Base-by-base conservation (phyloP, 2,888 invertebrate species). In the Drosophila anomelani region DNA sequence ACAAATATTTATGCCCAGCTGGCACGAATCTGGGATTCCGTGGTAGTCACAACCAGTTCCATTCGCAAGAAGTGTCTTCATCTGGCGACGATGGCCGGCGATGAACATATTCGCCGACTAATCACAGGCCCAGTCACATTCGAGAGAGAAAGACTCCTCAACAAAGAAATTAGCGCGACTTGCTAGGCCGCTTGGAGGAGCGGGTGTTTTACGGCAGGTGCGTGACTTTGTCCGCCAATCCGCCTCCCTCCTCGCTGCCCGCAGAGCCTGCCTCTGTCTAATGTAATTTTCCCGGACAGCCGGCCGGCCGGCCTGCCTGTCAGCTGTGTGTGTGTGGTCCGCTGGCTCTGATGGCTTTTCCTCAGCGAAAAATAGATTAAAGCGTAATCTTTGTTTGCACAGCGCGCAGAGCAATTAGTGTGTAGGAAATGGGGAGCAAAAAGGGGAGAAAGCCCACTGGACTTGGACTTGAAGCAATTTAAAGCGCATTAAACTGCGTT, bases 311-410 rank as follows among this genome's bases (percentile, higher is more conserved):
- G 49, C 32, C 2, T 56, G 67, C 62, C 59, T 54, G 47, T 55
- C 2, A 15, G 44, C 47, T 29, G 47, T 46, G 47, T 46, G 73
- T 76, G 63, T 70, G 67, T 75, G 70, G 60, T 57, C 51, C 55
- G 57, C 53, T 38, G 23, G 44, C 53, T 41, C 26, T 59, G 55
- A 67, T 61, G 75, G 57, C 63, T 58, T 53, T 67, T 56, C 49
- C 46, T 70, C 75, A 68, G 58, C 51, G 73, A 71, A 87, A 89
- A 90, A 86, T 78, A 90, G 85, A 86, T 86, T 86, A 90, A 90
- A 90, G 85, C 75, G 85, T 88, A 85, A 85, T 90, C 85, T 90
- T 86, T 88, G 89, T 90, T 90, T 90, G 90, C 81, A 90, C 77
- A 85, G 76, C 81, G 79, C 75, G 77, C 80, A 88, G 89, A 81